phyloP scores from a whole-genome alignment of 2,797 vertebrate species.

The Pempheris klunzingeri region DNA sequence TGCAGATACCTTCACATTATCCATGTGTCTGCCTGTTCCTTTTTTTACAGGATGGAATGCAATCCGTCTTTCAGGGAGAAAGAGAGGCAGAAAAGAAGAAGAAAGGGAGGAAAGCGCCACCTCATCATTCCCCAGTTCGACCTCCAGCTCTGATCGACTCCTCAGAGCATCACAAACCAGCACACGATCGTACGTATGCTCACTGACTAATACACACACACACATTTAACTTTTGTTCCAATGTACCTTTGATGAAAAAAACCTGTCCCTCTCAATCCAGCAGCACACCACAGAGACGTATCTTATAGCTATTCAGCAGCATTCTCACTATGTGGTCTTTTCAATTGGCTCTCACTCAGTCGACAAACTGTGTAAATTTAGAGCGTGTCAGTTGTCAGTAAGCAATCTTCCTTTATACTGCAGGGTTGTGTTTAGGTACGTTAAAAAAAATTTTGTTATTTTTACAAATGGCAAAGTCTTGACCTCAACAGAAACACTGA shows the following conservation, averaged over 20 bases:
- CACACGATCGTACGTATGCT: conserved; percentile 1
- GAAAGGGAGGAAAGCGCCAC: conserved; percentile 76
- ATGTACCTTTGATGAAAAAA: conserved; percentile 25
- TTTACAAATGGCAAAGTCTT: neutral
- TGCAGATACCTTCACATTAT: conserved; percentile 77
- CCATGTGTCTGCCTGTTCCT: conserved; percentile 78
- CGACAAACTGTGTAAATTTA: neutral
- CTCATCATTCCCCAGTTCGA: conserved; percentile 76
- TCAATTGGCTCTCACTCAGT: neutral
- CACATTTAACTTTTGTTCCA: conserved; percentile 27
- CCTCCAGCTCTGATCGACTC: conserved; percentile 57
- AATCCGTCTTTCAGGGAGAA: conserved; percentile 69
- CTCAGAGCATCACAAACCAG: conserved; percentile 28
- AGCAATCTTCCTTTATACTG: neutral
- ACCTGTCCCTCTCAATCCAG: conserved; percentile 19
- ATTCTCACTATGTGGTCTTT: conserved; percentile 15
- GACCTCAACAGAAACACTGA: neutral
- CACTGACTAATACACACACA: neutral
- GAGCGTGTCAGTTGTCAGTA: neutral
- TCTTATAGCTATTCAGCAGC: neutral
- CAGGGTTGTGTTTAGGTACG: neutral
- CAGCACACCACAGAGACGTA: neutral
- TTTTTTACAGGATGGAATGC: conserved; percentile 75
- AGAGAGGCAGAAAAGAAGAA: conserved; percentile 58
- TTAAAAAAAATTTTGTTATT: neutral